A percentile compares a stretch with the other conserved stretches of the same genome.
Conservation (phyloP, 2,113 vertebrate species). For the Bujurquina vittata region DNA sequence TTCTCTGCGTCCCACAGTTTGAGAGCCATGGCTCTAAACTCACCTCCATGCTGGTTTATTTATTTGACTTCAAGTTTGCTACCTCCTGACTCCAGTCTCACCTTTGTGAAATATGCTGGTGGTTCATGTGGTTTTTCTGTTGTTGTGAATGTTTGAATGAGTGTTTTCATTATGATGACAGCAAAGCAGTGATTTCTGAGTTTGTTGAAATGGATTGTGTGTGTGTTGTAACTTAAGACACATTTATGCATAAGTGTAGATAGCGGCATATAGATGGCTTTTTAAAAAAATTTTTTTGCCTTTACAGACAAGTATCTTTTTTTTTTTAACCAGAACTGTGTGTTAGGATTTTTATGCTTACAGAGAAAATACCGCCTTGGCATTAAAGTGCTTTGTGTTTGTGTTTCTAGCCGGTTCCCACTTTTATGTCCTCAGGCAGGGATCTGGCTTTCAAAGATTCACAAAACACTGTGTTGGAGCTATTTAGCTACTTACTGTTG, state of each 20-base stretch:
- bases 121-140: not conserved
- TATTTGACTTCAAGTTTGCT: not conserved
- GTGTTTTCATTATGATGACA: too few species aligned
- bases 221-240: not conserved
- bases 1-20: not conserved
- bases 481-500: conserved; percentile 39
- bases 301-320: not conserved
- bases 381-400: not conserved
- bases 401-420: conserved; percentile 6
- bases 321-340: not conserved
- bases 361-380: conserved; percentile 13
- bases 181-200: not conserved
- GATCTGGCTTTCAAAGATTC: conserved; percentile 25
- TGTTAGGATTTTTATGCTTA: conserved; percentile 46
- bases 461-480: conserved; percentile 37
- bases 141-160: not conserved
- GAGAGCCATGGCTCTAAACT: not conserved
- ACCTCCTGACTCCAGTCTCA: not conserved
- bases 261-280: not conserved
- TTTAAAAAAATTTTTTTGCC: too few species aligned
- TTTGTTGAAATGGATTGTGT: conserved; percentile 3
- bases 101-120: not conserved
- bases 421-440: conserved; percentile 37
- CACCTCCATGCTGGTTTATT: not conserved
- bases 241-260: not conserved